Base-by-base conservation (phyloP, 2,888 invertebrate genomes). In the Nomada ferruginata region DNA sequence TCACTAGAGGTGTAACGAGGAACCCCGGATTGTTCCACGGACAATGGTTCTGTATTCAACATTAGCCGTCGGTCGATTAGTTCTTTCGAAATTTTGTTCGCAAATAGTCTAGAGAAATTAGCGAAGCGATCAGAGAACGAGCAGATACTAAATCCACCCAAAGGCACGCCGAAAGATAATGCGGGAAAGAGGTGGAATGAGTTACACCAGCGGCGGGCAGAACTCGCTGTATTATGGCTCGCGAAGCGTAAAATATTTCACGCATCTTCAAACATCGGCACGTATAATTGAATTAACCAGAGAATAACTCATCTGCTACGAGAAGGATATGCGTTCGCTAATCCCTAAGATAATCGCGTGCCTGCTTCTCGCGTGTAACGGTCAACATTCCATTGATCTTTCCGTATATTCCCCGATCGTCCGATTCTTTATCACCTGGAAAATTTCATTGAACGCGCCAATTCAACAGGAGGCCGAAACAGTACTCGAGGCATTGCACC, bases 251-350 rank as follows among this genome's bases (percentile, higher is more conserved):
- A 93, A 92, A 92, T 92, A 36, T 91, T 91, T 86, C 87, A 83
- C 90, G 88, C 89, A 87, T 89, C 90, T 91, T 88, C 88, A 91
- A 91, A 89, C 85, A 87, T 89, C 89, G 87, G 85, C 89, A n/a
- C 88, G 87, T 87, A 85, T 90, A 91, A 92, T 92, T 91, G 91
- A 92, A 91, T 91, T 89, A 90, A 92, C 89, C 89, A 87, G 90
- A 72, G 64, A 90, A 91, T 91, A 90, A 89, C 86, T 79, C 84
- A 79, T 73, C 36, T 65, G 9, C 15, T 1, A 20, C n/a, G 75
- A 52, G 10, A 52, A 20, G 55, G 13, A 57, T 26, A 5, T 20
- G 44, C 65, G 75, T 50, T 26, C 61, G 59, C 68, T 60, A 71
- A 74, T 74, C 20, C 63, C 15, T 2, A 15, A 65, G 65, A 79